Percentiles rank a stretch among this genome's conserved stretches.
Evolutionary conservation across 2,888 invertebrate genomes (phyloP).

Genomic region (Lepidochrysops patricia): DNA sequence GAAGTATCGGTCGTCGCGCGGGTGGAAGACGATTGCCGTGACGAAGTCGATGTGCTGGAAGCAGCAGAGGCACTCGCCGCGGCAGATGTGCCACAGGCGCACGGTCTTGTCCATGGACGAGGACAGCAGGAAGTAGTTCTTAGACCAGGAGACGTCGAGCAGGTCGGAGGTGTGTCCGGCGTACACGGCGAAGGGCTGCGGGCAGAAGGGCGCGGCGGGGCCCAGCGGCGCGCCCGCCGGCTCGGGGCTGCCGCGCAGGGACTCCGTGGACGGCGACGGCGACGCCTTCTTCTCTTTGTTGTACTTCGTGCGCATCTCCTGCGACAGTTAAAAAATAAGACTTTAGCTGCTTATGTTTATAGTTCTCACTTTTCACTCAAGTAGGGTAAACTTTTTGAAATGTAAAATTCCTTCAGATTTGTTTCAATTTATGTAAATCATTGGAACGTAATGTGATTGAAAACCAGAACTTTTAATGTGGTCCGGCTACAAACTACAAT

Average conservation of each 20-base stretch:
- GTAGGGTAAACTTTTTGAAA: no score
- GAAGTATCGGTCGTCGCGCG: conserved; percentile 92
- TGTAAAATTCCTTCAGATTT: no score
- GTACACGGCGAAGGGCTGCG: conserved; percentile 93
- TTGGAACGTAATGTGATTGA: no score
- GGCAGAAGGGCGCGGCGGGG: conserved; percentile 85
- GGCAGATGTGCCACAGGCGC: conserved; percentile 94
- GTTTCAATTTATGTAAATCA: no score
- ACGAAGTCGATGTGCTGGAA: conserved; percentile 99
- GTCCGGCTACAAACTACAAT: no score
- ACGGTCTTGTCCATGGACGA: conserved; percentile 99
- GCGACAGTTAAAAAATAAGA: conserved; percentile 81
- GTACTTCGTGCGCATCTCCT: conserved; percentile 97
- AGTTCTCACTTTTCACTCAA: no score
- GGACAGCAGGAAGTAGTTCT: conserved; percentile 97
- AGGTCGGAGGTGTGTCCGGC: conserved; percentile 96
- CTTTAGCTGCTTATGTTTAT: no score
- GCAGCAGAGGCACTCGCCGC: conserved; percentile 97
- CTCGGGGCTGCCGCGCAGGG: conserved; percentile 74
- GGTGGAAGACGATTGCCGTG: conserved; percentile 98
- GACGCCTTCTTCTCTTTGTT: conserved; percentile 91
- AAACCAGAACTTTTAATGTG: no score
- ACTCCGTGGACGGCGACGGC: conserved; percentile 94
- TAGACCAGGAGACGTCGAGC: conserved; percentile 98
- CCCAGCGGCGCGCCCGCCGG: conserved; percentile 72